These are phyloP conservation scores for Brachionus sp. DNA, from an alignment of 1,140 invertebrate genomes.

Conservation along the genomic window DNA sequence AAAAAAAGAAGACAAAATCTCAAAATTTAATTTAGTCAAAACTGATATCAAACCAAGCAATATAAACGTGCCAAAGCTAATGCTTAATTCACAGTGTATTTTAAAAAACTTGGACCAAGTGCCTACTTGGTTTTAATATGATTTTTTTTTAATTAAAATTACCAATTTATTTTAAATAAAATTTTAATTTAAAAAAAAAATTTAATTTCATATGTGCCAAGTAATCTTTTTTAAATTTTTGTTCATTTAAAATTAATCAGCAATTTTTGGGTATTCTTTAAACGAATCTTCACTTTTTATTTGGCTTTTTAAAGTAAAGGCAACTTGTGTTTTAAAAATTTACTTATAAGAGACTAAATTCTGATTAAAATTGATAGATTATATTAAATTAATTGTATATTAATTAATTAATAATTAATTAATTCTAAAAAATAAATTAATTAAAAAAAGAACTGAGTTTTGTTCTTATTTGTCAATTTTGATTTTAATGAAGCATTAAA, in stretches of 20 bases:
- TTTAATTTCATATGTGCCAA: not conserved
- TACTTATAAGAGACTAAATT: not conserved
- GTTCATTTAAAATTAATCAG: not conserved
- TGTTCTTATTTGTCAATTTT: not conserved
- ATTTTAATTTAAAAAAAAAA: not conserved
- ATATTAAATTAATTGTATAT: too few species aligned
- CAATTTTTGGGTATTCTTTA: not conserved
- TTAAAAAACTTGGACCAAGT: not conserved
- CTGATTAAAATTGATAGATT: too few species aligned
- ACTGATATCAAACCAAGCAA: not conserved
- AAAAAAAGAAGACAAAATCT: not conserved
- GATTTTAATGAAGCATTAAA: too few species aligned
- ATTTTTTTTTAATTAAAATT: not conserved
- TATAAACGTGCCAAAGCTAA: slow-evolving; percentile 19
- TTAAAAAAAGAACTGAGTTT: not conserved
- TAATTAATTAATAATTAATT: too few species aligned
- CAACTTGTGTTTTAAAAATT: not conserved
- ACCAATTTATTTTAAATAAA: not conserved
- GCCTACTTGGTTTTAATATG: not conserved
- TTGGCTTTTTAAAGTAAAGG: not conserved
- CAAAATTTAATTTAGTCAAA: not conserved
- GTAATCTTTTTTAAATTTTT: not conserved
- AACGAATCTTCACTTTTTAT: not conserved
- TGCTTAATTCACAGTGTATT: slow-evolving; percentile 32
- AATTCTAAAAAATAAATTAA: not conserved